phyloP scores from a whole-genome alignment of 2,113 vertebrate genomes.

The Sebastes schlegelii region DNA sequence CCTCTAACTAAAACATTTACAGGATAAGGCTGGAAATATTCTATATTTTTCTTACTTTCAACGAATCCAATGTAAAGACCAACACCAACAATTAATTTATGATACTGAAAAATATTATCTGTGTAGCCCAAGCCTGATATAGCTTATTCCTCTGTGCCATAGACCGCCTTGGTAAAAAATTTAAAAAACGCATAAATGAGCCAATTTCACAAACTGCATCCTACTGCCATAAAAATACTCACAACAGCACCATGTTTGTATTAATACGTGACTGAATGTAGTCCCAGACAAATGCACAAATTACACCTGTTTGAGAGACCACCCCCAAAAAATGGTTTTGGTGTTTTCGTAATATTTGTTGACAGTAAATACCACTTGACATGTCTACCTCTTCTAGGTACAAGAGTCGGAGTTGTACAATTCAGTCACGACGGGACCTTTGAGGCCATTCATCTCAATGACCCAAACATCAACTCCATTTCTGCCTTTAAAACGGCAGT shows the following conservation, averaged over 20 bases:
- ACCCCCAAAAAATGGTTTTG: no score
- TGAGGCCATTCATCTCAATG: conserved; percentile 92
- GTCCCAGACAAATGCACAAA: not conserved
- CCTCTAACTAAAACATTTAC: not conserved
- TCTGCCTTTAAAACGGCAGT: conserved; percentile 94
- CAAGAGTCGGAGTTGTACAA: conserved; percentile 96
- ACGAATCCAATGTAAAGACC: not conserved
- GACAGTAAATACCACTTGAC: not conserved
- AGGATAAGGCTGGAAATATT: not conserved
- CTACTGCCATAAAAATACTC: not conserved
- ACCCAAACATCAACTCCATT: conserved; percentile 91
- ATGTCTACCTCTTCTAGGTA: conserved; percentile 82
- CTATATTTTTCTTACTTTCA: not conserved
- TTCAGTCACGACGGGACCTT: conserved; percentile 98
- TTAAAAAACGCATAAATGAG: not conserved
- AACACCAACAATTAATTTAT: not conserved
- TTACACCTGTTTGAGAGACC: not conserved
- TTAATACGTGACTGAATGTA: not conserved
- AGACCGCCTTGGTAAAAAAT: not conserved
- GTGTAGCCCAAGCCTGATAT: not conserved
- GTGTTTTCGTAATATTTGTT: not conserved
- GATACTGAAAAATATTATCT: not conserved
- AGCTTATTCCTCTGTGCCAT: not conserved
- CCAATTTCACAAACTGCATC: not conserved
- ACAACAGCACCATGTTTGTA: not conserved